These are phyloP conservation scores for Matsumurasca onukii DNA, from an alignment of 1,140 invertebrate species.

Conservation along the genomic window DNA sequence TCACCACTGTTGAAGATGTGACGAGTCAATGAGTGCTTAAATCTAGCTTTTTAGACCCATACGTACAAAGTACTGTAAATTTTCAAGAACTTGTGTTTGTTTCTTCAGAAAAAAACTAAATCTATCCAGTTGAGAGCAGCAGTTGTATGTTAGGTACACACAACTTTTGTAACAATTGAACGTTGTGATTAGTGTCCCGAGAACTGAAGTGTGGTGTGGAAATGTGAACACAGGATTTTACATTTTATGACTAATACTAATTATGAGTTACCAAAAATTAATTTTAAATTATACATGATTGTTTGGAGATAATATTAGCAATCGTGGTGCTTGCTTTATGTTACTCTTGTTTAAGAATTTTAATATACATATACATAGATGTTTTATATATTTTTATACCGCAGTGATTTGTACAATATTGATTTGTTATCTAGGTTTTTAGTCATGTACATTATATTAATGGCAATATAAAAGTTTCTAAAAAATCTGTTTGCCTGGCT, in stretches of 20 bases:
- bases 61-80: too few relatives aligned
- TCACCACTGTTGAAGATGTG: too few relatives aligned
- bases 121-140: too few relatives aligned
- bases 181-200: too few relatives aligned
- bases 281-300: neutral
- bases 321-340: constrained; percentile 12
- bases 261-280: constrained; percentile 15
- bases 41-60: too few relatives aligned
- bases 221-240: constrained; percentile 33
- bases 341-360: constrained; percentile 23
- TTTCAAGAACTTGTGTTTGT: too few relatives aligned
- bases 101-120: too few relatives aligned
- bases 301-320: too few relatives aligned
- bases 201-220: constrained; percentile 29
- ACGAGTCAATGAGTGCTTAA: too few relatives aligned
- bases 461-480: constrained; percentile 16
- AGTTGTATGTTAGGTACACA: too few relatives aligned
- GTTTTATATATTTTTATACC: constrained; percentile 29
- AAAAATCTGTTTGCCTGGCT: constrained; percentile 40
- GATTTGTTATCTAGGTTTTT: constrained; percentile 30
- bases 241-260: neutral
- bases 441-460: constrained; percentile 33
- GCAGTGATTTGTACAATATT: constrained; percentile 33
- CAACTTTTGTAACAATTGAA: too few relatives aligned
- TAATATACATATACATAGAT: constrained; percentile 18